Conservation (phyloP, 1,140 invertebrate genomes). For the Physella acuta region DNA sequence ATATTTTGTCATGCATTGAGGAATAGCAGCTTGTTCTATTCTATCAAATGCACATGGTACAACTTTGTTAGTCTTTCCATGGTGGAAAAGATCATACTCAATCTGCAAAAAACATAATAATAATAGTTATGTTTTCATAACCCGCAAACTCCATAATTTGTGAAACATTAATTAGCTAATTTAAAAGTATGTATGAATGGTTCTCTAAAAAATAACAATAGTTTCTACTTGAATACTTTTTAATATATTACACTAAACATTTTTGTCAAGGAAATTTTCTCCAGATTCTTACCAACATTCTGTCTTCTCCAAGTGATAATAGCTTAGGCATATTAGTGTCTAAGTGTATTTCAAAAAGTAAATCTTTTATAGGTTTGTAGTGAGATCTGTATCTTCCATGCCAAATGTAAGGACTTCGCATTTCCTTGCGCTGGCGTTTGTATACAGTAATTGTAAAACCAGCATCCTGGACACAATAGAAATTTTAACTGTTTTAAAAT, state of each 20-base stretch:
- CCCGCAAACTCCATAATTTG: too few relatives aligned
- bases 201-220: too few relatives aligned
- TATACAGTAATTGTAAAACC: conserved; percentile 55
- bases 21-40: conserved; percentile 69
- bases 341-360: conserved; percentile 58
- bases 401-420: conserved; percentile 48
- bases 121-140: neutral
- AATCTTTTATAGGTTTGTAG: conserved; percentile 57
- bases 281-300: conserved; percentile 57
- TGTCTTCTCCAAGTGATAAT: conserved; percentile 55
- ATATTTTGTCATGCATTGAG: conserved; percentile 63
- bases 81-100: conserved; percentile 70
- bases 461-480: conserved; percentile 51
- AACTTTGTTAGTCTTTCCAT: conserved; percentile 56
- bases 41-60: conserved; percentile 57
- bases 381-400: conserved; percentile 58
- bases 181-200: too few relatives aligned
- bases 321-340: conserved; percentile 52
- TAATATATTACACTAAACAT: too few relatives aligned
- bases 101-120: conserved; percentile 58
- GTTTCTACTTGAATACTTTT: too few relatives aligned
- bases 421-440: conserved; percentile 32
- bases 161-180: too few relatives aligned
- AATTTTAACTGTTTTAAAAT: conserved; percentile 7
- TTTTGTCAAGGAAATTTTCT: too few relatives aligned